phyloP scores from a whole-genome alignment of 2,113 vertebrate species.

The Egretta garzetta region DNA sequence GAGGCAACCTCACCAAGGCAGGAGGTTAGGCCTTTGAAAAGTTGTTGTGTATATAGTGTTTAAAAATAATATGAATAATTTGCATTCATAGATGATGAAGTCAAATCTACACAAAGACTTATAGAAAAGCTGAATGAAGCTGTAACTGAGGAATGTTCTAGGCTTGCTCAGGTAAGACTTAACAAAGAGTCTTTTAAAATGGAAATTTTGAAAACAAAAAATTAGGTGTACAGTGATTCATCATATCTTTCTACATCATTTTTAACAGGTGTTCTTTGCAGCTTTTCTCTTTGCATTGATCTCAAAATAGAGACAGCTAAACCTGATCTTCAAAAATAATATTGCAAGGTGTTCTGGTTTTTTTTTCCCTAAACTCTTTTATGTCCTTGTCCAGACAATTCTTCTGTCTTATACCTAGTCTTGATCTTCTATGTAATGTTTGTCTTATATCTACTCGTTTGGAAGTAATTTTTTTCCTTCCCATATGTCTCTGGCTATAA shows the following conservation, averaged over 20 bases:
- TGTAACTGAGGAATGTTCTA: conserved; percentile 82
- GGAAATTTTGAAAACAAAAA: background rate
- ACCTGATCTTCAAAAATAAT: background rate
- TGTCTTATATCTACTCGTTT: background rate
- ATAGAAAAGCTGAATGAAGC: conserved; percentile 77
- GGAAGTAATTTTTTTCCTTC: background rate
- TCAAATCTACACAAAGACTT: conserved; percentile 71
- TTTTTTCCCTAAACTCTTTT: background rate
- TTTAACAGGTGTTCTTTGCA: background rate
- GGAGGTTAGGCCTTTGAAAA: background rate
- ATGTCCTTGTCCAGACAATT: background rate
- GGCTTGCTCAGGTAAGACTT: conserved; percentile 74
- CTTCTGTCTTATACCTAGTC: background rate
- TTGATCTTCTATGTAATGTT: background rate
- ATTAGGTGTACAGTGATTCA: background rate
- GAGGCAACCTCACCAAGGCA: background rate
- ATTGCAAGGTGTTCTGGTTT: background rate
- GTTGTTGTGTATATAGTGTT: background rate
- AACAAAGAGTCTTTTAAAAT: background rate
- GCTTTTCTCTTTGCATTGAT: background rate
- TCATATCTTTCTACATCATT: background rate
- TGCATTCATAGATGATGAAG: conserved; percentile 63
- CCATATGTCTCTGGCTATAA: background rate
- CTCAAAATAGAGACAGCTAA: background rate
- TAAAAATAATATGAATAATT: conserved; percentile 6